phyloP scores from a whole-genome alignment of 2,113 vertebrate genomes.

The Haplochromis vanheusdeni region DNA sequence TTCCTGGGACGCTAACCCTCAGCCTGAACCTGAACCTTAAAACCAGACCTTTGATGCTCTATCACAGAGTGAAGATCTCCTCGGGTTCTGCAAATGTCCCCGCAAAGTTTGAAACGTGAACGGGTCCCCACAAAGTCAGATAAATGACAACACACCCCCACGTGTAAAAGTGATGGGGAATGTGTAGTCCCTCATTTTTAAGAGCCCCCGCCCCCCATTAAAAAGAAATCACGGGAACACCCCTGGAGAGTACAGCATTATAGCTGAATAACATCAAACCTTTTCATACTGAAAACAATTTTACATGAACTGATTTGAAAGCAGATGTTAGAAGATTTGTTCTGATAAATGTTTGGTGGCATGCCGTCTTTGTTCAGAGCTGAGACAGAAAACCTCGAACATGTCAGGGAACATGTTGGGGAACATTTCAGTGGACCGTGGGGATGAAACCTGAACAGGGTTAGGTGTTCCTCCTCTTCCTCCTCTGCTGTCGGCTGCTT shows the following conservation, averaged over 20 bases:
- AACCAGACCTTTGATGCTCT: neutral
- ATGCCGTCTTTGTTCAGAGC: neutral
- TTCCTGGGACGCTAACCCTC: neutral
- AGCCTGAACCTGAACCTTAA: neutral
- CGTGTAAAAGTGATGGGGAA: neutral
- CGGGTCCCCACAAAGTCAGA: neutral
- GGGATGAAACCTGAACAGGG: neutral
- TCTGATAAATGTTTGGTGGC: neutral
- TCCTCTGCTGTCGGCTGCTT: neutral
- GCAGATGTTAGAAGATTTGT: neutral
- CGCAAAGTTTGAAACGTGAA: neutral
- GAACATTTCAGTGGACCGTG: neutral
- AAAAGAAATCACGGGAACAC: neutral
- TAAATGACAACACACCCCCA: neutral
- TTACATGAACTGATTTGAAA: neutral
- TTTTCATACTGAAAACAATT: neutral
- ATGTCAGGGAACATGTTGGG: neutral
- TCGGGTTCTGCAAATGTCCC: neutral
- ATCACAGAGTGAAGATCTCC: neutral
- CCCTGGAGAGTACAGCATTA: neutral
- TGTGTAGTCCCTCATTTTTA: neutral
- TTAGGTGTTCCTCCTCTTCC: neutral
- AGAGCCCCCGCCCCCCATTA: neutral
- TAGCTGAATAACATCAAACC: neutral
- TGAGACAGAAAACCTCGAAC: neutral